phyloP scores from a whole-genome alignment of 2,797 vertebrate genomes.

The Sparus aurata region DNA sequence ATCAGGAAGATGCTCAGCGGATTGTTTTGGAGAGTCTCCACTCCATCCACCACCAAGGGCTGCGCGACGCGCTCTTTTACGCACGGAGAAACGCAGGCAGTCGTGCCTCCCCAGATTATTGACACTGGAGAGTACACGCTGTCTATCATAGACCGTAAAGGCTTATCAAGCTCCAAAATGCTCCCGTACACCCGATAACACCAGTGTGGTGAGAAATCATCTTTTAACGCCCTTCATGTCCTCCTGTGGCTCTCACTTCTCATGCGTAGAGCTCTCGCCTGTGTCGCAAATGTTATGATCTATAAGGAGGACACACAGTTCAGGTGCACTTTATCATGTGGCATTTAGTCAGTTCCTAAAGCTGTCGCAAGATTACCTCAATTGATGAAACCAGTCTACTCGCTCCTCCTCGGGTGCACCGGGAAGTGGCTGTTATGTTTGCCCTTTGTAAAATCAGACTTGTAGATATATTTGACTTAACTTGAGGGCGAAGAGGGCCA shows the following conservation, averaged over 20 bases:
- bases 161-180: constrained; percentile 41
- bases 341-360: not conserved
- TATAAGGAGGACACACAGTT: too few species aligned
- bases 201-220: not conserved
- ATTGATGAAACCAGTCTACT: too few species aligned
- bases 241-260: not conserved
- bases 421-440: too few species aligned
- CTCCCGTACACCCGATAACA: constrained; percentile 21
- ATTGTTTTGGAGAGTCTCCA: constrained; percentile 80
- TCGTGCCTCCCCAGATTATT: constrained; percentile 70
- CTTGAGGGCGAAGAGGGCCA: not conserved
- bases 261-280: constrained; percentile 27
- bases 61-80: constrained; percentile 75
- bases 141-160: constrained; percentile 72
- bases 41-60: constrained; percentile 59
- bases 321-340: not conserved
- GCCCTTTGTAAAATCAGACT: not conserved
- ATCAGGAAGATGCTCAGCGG: constrained; percentile 85
- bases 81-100: constrained; percentile 65
- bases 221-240: not conserved
- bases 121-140: constrained; percentile 70
- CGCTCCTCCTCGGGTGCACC: not conserved
- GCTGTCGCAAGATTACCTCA: not conserved
- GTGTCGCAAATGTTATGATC: not conserved
- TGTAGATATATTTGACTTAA: not conserved